Evolutionary conservation across 2,888 invertebrate genomes (phyloP).

Genomic region (Agrilus biguttatus): DNA sequence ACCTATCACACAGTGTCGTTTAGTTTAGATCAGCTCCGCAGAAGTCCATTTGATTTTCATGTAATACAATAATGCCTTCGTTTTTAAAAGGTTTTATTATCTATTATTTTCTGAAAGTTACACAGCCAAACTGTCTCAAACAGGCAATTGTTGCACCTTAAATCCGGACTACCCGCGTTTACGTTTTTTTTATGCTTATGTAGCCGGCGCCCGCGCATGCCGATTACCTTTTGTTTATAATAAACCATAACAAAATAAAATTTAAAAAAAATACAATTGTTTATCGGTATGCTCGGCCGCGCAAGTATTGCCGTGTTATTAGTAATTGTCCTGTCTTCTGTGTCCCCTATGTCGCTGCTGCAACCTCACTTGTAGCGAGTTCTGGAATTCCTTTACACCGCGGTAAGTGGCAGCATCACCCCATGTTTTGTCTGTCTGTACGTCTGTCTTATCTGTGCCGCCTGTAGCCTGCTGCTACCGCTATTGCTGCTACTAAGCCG

Average conservation of each 20-base stretch:
- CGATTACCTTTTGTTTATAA: background rate
- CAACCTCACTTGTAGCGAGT: conserved; percentile 66
- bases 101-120: too few relatives aligned
- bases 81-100: too few relatives aligned
- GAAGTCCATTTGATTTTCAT: too few relatives aligned
- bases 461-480: conserved; percentile 33
- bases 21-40: too few relatives aligned
- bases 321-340: conserved; percentile 41
- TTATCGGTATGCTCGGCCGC: conserved; percentile 8
- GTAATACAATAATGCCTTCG: too few relatives aligned
- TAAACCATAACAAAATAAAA: background rate
- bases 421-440: conserved; percentile 30
- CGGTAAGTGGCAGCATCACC: conserved; percentile 73
- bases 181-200: conserved; percentile 17
- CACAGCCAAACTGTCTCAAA: too few relatives aligned
- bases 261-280: background rate
- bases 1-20: too few relatives aligned
- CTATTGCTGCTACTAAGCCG: conserved; percentile 31
- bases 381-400: conserved; percentile 97
- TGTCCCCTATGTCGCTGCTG: conserved; percentile 58
- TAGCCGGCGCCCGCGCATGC: conserved; percentile 18
- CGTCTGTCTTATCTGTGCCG: conserved; percentile 30
- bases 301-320: conserved; percentile 31
- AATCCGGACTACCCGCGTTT: background rate
- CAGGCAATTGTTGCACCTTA: too few relatives aligned